Evolutionary conservation across 2,113 vertebrate species (phyloP).

Genomic region (Anser cygnoides): DNA sequence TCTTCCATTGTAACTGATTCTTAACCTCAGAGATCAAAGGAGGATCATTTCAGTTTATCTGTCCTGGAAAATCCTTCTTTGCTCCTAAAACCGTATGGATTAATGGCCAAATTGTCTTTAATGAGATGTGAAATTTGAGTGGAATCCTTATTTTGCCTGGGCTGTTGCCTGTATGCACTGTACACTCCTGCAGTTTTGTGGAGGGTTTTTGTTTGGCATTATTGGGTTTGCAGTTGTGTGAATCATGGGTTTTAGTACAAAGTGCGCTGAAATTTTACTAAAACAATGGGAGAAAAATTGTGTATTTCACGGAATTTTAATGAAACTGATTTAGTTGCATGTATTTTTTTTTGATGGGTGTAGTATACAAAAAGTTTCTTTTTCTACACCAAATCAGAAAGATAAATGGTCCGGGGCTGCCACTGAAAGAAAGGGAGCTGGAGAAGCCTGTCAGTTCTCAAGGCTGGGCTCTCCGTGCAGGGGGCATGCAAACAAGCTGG

Average conservation of each 20-base stretch:
- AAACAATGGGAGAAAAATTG: not conserved
- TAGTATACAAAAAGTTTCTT: not conserved
- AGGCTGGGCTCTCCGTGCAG: not conserved
- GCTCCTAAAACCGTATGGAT: conserved; percentile 72
- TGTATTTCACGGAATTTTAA: not conserved
- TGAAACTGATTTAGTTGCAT: not conserved
- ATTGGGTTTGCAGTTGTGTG: not conserved
- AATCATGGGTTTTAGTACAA: not conserved
- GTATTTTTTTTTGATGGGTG: not conserved
- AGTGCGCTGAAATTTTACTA: not conserved
- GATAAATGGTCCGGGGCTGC: not conserved
- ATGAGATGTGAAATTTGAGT: conserved; percentile 71
- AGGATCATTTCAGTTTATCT: conserved; percentile 96
- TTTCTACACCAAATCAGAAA: conserved; percentile 5
- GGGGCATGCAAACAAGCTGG: not conserved
- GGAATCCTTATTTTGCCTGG: conserved; percentile 51
- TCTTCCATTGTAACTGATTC: conserved; percentile 89
- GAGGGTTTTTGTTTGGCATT: conserved; percentile 6
- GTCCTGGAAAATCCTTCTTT: conserved; percentile 90
- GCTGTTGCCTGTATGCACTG: not conserved
- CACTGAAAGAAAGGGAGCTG: not conserved
- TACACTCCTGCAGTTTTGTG: conserved; percentile 16
- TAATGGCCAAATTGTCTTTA: conserved; percentile 74
- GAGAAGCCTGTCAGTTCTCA: not conserved
- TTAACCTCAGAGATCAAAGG: conserved; percentile 96